Percentiles rank a stretch among this genome's conserved stretches.
Conservation (phyloP, 30 jellyfish, hydroid and myxozoan species). For the Turritopsis dohrnii region DNA sequence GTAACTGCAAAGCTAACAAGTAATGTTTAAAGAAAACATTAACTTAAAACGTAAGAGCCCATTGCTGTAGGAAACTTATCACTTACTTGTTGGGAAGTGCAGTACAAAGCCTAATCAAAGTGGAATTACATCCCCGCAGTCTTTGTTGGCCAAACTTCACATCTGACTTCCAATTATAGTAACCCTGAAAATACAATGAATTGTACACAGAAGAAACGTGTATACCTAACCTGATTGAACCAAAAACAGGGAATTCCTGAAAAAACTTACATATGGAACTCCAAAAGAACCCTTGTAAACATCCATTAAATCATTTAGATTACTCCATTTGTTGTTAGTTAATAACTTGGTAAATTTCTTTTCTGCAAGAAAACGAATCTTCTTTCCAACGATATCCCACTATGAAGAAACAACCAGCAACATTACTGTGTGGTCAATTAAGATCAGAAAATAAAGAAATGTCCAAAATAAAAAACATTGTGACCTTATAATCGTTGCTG, state of each 20-base stretch:
- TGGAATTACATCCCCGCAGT: constrained; percentile 78
- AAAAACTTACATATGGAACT: constrained; percentile 68
- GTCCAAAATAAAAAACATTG: no score
- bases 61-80: neutral
- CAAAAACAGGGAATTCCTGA: no score
- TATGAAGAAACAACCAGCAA: constrained; percentile 17
- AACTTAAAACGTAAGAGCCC: neutral
- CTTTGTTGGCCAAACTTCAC: constrained; percentile 81
- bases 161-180: constrained; percentile 81
- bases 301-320: constrained; percentile 59
- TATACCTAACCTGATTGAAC: neutral
- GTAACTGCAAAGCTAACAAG: constrained; percentile 62
- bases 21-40: neutral
- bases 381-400: constrained; percentile 87
- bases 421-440: neutral
- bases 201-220: neutral
- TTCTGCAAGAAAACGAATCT: constrained; percentile 64
- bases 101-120: constrained; percentile 51
- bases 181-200: constrained; percentile 40
- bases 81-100: constrained; percentile 82
- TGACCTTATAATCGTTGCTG: constrained; percentile 91
- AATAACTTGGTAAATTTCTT: constrained; percentile 53
- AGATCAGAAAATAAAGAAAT: no score
- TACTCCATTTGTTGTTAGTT: constrained; percentile 78
- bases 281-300: constrained; percentile 83